A percentile compares a stretch with the other conserved stretches of the same genome.
Conservation (phyloP, 2,113 vertebrate species). For the Plestiodon gilberti region DNA sequence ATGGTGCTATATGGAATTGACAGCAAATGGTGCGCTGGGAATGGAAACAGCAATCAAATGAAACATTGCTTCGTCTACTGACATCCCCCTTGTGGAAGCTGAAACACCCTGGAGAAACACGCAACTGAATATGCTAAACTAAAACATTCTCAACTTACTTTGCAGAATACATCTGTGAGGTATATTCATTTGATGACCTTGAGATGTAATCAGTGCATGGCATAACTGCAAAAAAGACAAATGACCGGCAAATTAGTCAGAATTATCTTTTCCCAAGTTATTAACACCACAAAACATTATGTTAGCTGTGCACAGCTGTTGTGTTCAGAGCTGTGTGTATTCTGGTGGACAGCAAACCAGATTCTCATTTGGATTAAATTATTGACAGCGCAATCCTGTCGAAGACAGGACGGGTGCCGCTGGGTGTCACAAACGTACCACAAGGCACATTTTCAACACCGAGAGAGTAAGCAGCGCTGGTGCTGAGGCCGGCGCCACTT, state of each 20-base stretch:
- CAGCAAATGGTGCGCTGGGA: not conserved
- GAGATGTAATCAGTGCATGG: slow-evolving; percentile 83
- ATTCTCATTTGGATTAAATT: too few species aligned
- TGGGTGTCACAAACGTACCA: too few species aligned
- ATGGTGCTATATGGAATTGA: not conserved
- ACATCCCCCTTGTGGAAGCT: not conserved
- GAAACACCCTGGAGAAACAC: not conserved
- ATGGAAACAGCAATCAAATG: not conserved
- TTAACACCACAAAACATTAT: slow-evolving; percentile 8
- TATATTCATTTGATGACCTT: slow-evolving; percentile 84
- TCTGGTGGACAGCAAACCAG: not conserved
- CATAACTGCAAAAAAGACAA: slow-evolving; percentile 79
- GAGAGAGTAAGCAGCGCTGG: too few species aligned
- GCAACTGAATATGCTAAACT: slow-evolving; percentile 39
- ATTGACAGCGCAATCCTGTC: too few species aligned
- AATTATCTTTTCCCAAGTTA: not conserved
- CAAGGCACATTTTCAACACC: too few species aligned
- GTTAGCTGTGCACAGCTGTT: not conserved
- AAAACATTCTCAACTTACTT: slow-evolving; percentile 78
- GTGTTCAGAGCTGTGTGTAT: not conserved
- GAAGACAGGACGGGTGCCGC: too few species aligned
- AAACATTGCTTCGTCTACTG: not conserved
- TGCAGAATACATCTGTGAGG: slow-evolving; percentile 85
- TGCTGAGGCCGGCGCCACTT: too few species aligned
- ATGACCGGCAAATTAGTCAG: not conserved